phyloP scores from a whole-genome alignment of 2,113 vertebrate species.

The Eudyptes chrysolophus region DNA sequence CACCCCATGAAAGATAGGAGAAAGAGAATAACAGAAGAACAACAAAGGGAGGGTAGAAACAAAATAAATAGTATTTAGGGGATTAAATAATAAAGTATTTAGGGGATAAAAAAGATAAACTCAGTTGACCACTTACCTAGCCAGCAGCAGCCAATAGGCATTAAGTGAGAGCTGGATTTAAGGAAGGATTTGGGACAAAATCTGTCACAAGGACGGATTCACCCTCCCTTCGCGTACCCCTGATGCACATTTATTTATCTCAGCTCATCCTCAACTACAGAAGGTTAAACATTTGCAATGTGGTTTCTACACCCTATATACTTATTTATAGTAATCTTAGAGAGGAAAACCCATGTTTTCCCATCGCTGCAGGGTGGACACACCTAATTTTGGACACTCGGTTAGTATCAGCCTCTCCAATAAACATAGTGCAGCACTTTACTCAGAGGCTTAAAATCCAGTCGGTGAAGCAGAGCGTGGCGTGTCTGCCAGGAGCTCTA shows the following conservation, averaged over 20 bases:
- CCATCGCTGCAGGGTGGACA: not conserved
- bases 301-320: not conserved
- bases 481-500: not conserved
- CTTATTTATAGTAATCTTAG: not conserved
- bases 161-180: not conserved
- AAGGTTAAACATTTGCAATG: not conserved
- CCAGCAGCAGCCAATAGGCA: not conserved
- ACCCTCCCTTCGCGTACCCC: accelerated
- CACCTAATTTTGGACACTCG: not conserved
- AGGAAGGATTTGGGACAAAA: not conserved
- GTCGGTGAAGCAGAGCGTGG: not conserved
- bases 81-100: not conserved
- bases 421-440: not conserved
- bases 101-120: not conserved
- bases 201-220: not conserved
- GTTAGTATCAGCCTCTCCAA: not conserved
- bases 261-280: not conserved
- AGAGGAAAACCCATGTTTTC: not conserved
- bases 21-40: not conserved
- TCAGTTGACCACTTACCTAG: not conserved
- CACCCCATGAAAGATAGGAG: not conserved
- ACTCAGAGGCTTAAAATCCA: not conserved
- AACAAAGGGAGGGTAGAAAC: not conserved
- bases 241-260: not conserved
- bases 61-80: not conserved